These are phyloP conservation scores for Rhabditoides inermis DNA, from an alignment of 2,888 invertebrate species.

Conservation along the genomic window DNA sequence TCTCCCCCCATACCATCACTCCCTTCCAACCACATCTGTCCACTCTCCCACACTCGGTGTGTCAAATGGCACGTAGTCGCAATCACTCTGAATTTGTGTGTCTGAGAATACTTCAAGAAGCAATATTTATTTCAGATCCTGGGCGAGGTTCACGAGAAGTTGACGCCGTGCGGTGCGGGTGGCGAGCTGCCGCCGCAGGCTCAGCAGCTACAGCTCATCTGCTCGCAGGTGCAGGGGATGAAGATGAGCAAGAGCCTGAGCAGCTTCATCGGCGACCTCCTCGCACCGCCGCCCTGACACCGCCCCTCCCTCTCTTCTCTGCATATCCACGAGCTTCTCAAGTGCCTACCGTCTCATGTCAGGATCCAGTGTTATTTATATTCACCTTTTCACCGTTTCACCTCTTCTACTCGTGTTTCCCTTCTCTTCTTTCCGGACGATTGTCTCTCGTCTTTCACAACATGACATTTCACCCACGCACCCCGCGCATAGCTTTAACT, in stretches of 20 bases:
- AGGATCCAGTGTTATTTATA: too few relatives aligned
- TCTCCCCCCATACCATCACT: not conserved
- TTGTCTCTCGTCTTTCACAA: too few relatives aligned
- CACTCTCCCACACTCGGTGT: not conserved
- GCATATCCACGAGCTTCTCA: too few relatives aligned
- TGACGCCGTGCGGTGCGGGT: constrained; percentile 30
- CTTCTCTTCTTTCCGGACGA: too few relatives aligned
- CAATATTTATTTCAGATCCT: constrained; percentile 21
- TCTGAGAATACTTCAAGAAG: not conserved
- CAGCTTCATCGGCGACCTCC: constrained; percentile 32
- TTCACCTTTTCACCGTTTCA: too few relatives aligned
- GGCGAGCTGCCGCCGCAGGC: constrained; percentile 11
- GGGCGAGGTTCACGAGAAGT: constrained; percentile 29
- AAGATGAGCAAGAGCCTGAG: constrained; percentile 39
- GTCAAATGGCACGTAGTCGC: not conserved
- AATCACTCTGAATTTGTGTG: too few relatives aligned
- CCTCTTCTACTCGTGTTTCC: too few relatives aligned
- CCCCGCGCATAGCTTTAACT: too few relatives aligned
- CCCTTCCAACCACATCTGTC: not conserved
- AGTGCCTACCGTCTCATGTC: too few relatives aligned
- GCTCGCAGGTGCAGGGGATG: constrained; percentile 21
- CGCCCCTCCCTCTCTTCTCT: too few relatives aligned
- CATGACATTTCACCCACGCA: too few relatives aligned
- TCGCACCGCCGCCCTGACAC: constrained; percentile 20
- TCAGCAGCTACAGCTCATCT: constrained; percentile 6